Conservation (phyloP, 2,113 vertebrate species). For the Erpornis zantholeuca region DNA sequence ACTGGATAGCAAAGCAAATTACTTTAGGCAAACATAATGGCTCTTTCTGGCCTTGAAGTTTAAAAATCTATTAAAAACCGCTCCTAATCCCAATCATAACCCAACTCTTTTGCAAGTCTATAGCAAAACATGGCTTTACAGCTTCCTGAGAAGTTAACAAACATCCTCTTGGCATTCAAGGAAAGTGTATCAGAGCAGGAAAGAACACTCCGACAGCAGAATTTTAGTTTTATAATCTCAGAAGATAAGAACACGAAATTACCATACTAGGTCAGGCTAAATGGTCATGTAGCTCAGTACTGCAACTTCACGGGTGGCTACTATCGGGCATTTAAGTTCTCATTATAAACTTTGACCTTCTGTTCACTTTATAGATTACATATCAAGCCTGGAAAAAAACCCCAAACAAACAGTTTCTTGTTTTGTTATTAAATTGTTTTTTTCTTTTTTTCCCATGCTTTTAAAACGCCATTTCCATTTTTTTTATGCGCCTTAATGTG, state of each 20-base stretch:
- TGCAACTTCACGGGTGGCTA: neutral
- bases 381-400: neutral
- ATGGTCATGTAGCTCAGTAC: neutral
- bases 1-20: neutral
- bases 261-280: neutral
- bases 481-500: neutral
- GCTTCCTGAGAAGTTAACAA: neutral
- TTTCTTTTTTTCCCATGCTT: neutral
- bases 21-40: neutral
- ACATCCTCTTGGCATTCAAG: neutral
- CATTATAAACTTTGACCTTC: conserved; percentile 8
- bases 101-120: neutral
- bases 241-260: neutral
- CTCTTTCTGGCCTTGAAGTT: neutral
- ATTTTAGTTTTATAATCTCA: neutral
- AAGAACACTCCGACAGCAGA: neutral
- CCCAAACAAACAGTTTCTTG: neutral
- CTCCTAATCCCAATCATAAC: neutral
- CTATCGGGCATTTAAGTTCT: neutral
- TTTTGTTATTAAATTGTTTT: neutral
- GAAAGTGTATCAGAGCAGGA: neutral
- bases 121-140: neutral
- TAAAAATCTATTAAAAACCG: neutral
- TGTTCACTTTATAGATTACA: conserved; percentile 15
- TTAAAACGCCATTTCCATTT: neutral